phyloP scores from a whole-genome alignment of 2,888 invertebrate species.

The Drosophila stalkeri region DNA sequence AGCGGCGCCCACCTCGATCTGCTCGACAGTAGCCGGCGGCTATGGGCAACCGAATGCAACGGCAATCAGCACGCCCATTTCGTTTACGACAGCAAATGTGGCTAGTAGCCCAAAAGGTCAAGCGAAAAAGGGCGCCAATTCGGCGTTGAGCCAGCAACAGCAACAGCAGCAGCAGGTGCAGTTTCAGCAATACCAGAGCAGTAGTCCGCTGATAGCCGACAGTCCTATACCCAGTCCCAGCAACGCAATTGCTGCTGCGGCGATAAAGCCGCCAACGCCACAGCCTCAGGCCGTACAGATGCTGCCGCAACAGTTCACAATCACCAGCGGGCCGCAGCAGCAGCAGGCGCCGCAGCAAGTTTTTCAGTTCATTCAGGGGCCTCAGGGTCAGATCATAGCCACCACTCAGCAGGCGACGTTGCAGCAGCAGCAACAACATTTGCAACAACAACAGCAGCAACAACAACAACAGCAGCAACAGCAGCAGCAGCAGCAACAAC shows the following conservation, averaged over 20 bases:
- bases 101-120: slow-evolving; percentile 85
- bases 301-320: slow-evolving; percentile 83
- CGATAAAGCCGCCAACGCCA: slow-evolving; percentile 84
- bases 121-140: slow-evolving; percentile 84
- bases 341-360: slow-evolving; percentile 77
- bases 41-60: slow-evolving; percentile 85
- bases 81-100: slow-evolving; percentile 85
- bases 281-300: slow-evolving; percentile 84
- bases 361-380: slow-evolving; percentile 82
- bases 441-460: slow-evolving; percentile 3
- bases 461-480: neutral
- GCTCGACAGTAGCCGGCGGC: slow-evolving; percentile 77
- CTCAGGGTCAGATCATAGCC: slow-evolving; percentile 82
- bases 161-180: slow-evolving; percentile 70
- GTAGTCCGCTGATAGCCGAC: slow-evolving; percentile 85
- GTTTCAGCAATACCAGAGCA: slow-evolving; percentile 83
- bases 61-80: slow-evolving; percentile 84
- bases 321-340: slow-evolving; percentile 71
- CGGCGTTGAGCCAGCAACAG: slow-evolving; percentile 71
- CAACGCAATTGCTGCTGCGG: slow-evolving; percentile 78
- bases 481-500: slow-evolving; percentile 22
- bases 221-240: slow-evolving; percentile 85
- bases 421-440: slow-evolving; percentile 37
- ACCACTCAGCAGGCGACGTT: slow-evolving; percentile 66
- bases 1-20: slow-evolving; percentile 74